Evolutionary conservation across 2,797 vertebrate genomes (phyloP).

Genomic region (Steatocranus sp.): DNA sequence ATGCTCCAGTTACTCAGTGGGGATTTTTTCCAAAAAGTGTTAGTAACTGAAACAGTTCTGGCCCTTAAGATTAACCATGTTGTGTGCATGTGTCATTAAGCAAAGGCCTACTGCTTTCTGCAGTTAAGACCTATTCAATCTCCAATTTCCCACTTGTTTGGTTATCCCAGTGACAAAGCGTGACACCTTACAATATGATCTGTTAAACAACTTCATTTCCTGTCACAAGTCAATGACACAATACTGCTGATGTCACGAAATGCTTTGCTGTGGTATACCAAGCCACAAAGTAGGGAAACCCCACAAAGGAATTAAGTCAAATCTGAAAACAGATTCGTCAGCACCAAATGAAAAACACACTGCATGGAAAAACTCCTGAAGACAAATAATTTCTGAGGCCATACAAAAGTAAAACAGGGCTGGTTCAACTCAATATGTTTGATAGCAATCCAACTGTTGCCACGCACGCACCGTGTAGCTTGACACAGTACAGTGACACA

Average conservation of each 20-base stretch:
- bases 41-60: conserved; percentile 10
- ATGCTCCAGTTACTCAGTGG: conserved; percentile 42
- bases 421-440: background rate
- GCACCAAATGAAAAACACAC: background rate
- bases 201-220: conserved; percentile 47
- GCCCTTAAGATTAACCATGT: background rate
- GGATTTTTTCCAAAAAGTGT: conserved; percentile 52
- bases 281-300: conserved; percentile 38
- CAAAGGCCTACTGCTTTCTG: background rate
- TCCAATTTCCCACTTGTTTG: conserved; percentile 38
- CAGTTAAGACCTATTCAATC: conserved; percentile 21
- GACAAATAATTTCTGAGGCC: background rate
- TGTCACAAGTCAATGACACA: conserved; percentile 17
- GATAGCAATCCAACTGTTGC: background rate
- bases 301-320: conserved; percentile 19
- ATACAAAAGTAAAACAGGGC: background rate
- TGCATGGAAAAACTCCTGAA: background rate
- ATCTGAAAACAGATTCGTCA: conserved; percentile 29
- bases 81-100: conserved; percentile 21
- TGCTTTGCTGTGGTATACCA: conserved; percentile 36
- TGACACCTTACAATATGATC: background rate
- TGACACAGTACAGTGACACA: conserved; percentile 17
- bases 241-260: conserved; percentile 39
- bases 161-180: conserved; percentile 43
- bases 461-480: background rate